phyloP scores from a whole-genome alignment of 2,797 vertebrate species.

The Nannoperca australis region DNA sequence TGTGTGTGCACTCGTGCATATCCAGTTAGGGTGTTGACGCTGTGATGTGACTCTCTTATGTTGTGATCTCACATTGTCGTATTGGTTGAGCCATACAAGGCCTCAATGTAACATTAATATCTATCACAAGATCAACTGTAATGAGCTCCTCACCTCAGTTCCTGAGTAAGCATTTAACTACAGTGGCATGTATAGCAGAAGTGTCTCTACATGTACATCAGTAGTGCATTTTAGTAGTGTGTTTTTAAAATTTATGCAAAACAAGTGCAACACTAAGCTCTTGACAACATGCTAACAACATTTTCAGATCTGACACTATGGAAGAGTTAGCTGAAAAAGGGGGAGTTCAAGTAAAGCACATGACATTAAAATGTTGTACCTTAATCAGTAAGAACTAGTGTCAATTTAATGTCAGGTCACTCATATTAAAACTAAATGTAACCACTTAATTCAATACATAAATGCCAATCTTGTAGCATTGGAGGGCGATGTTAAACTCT shows the following conservation, averaged over 20 bases:
- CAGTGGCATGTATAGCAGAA: neutral
- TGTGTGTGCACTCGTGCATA: neutral
- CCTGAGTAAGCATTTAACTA: neutral
- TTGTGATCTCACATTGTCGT: conserved; percentile 31
- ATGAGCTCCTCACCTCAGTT: conserved; percentile 11
- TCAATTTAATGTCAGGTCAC: conserved; percentile 3
- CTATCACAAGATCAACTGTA: neutral
- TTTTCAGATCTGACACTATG: conserved; percentile 2
- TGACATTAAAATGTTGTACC: conserved; percentile 14
- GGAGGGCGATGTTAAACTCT: neutral
- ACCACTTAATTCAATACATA: neutral
- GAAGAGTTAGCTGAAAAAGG: neutral
- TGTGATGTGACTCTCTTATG: conserved; percentile 9
- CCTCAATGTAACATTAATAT: neutral
- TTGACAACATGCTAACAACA: neutral
- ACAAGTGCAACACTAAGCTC: neutral
- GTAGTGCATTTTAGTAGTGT: neutral
- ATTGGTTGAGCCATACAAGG: neutral
- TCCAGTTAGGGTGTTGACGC: neutral
- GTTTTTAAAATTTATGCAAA: neutral
- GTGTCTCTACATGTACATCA: neutral
- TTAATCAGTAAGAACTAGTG: neutral
- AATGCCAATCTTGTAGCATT: neutral
- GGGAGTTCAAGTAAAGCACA: neutral
- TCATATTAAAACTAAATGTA: neutral